phyloP scores from a whole-genome alignment of 1,140 invertebrate genomes.

The Hestina assimilis region DNA sequence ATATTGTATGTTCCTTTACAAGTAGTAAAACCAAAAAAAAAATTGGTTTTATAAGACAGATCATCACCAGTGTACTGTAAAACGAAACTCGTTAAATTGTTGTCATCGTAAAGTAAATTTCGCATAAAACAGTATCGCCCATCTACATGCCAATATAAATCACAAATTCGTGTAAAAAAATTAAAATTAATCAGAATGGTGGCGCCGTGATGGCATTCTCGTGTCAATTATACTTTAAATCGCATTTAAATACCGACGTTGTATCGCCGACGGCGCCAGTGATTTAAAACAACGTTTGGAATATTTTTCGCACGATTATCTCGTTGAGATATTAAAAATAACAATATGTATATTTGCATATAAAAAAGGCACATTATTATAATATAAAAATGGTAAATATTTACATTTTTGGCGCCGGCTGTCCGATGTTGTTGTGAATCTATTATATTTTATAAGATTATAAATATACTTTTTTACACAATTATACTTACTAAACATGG shows the following conservation, averaged over 20 bases:
- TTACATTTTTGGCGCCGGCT: no score
- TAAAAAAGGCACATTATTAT: no score
- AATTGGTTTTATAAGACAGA: no score
- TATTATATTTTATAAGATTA: no score
- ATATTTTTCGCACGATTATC: neutral
- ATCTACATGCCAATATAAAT: neutral
- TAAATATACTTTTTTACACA: no score
- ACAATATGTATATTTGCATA: conserved; percentile 26
- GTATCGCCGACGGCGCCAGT: conserved; percentile 33
- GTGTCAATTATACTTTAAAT: conserved; percentile 31
- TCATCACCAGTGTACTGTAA: no score
- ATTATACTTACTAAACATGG: no score
- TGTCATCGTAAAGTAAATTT: neutral
- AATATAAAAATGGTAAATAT: no score
- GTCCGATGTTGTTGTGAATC: no score
- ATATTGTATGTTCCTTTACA: no score
- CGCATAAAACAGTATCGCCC: neutral
- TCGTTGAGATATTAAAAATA: neutral
- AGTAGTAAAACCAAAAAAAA: no score
- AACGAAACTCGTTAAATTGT: neutral
- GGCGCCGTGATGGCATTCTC: conserved; percentile 29
- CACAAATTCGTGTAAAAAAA: conserved; percentile 1
- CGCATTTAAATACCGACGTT: no score
- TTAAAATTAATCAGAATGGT: conserved; percentile 16
- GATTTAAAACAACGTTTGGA: conserved; percentile 31